Conservation (phyloP, 2,888 invertebrate species). For the Clunio marinus region DNA sequence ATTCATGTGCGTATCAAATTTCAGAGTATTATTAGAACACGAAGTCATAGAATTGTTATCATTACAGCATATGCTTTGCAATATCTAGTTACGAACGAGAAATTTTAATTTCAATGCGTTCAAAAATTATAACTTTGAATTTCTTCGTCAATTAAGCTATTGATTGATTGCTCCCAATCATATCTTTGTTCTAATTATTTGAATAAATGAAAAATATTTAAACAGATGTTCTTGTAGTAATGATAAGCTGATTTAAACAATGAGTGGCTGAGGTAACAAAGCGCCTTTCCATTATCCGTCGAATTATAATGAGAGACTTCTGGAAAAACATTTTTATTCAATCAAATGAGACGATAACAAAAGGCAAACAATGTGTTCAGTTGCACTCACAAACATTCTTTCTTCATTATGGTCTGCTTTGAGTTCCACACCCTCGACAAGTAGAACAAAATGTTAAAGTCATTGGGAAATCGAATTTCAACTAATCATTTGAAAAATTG, state of each 20-base stretch:
- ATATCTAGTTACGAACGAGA: no score
- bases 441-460: not conserved
- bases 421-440: not conserved
- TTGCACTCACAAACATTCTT: not conserved
- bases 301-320: not conserved
- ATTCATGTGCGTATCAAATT: not conserved
- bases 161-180: no score
- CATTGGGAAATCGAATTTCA: not conserved
- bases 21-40: not conserved
- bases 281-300: no score
- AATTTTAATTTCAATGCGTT: no score
- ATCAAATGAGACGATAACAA: not conserved
- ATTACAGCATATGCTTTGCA: not conserved
- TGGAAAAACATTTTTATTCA: not conserved
- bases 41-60: not conserved
- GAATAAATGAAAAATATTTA: no score
- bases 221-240: not conserved
- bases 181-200: no score
- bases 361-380: constrained; percentile 11
- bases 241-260: not conserved
- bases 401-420: not conserved
- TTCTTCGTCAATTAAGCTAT: no score
- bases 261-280: no score
- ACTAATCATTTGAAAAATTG: not conserved
- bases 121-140: no score